Base-by-base conservation (phyloP, 2,113 vertebrate genomes). In the Poeciliopsis turrubarensis region DNA sequence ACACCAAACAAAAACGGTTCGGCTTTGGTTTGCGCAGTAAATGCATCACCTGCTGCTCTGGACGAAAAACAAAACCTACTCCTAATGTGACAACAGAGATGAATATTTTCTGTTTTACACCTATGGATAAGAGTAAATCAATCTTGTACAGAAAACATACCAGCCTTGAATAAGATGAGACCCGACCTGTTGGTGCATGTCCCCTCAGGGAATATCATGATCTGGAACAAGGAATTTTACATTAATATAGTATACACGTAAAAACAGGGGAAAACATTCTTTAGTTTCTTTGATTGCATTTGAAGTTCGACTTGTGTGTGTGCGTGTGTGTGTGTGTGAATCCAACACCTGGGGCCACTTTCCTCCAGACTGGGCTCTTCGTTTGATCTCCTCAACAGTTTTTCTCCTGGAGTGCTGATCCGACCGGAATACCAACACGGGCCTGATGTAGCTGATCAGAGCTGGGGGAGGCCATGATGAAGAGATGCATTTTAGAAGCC, bases 121-220 rank as follows among this genome's bases (percentile, higher is more conserved):
- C 25, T 1, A 17, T 17, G 44, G 14, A 17, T 47, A 47, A 47
- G 15, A 15, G 39, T 41, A 4, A 41, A 37, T 37, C 34, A 37
- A 10, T 37, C 34, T 37, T 37, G 34, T 37, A 12, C 34, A 11
- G 65, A 77, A 86, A 65, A 94, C 96, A 44, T 96, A 98, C 97
- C 97, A 77, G 97, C 95, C 86, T 98, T 98, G 92, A 96, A 98
- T 83, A 95, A 96, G 88, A 98, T 97, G 74, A 98, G 93, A 86
- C 96, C 96, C 26, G 96, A 96, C 89, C 97, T 95, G 92, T 98
- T 98, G 80, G 97, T 98, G 82, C 97, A 98, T 0, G 97, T 98
- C 81, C 97, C 97, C 83, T 98, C 97, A 57, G 97, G 96, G 84
- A 97, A 98, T 92, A 98, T 98, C 96, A 98, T 97, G 82, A 98